A percentile compares a stretch with the other conserved stretches of the same genome.
phyloP scores from a whole-genome alignment of 2,888 invertebrate species.

The Lithosia quadra region DNA sequence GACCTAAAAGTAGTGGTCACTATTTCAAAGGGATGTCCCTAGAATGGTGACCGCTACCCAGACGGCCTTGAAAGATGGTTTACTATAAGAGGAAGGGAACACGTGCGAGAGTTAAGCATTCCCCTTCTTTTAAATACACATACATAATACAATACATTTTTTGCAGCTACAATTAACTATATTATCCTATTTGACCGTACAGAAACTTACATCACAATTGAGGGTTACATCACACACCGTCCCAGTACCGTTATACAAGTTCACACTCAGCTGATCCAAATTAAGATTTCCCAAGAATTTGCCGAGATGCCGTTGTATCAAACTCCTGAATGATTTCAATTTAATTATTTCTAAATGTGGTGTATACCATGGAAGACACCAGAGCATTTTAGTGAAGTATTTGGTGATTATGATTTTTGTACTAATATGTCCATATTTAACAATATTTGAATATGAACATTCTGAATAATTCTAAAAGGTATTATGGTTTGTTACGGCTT shows the following conservation, averaged over 20 bases:
- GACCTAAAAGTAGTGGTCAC: too few species aligned
- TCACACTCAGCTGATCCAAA: constrained; percentile 95
- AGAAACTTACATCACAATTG: constrained; percentile 92
- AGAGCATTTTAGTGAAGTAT: constrained; percentile 68
- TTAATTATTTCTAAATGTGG: constrained; percentile 92
- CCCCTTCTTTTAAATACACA: too few species aligned
- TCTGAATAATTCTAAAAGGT: too few species aligned
- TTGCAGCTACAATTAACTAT: neutral
- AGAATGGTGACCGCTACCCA: too few species aligned
- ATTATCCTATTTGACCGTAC: neutral
- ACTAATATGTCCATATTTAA: neutral
- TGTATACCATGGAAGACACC: constrained; percentile 88
- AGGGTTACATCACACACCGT: constrained; percentile 94
- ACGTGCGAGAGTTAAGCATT: too few species aligned
- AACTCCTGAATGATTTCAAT: constrained; percentile 95
- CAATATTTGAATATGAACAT: neutral
- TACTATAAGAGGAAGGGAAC: too few species aligned
- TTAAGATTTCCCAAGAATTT: constrained; percentile 94
- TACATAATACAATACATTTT: too few species aligned
- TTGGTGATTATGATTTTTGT: neutral
- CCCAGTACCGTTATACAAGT: constrained; percentile 96
- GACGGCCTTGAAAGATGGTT: too few species aligned
- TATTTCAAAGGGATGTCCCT: too few species aligned
- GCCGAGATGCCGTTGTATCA: constrained; percentile 96
- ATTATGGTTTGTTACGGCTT: neutral